These are phyloP conservation scores for Alcedo atthis DNA, from an alignment of 2,797 vertebrate genomes.

Conservation along the genomic window DNA sequence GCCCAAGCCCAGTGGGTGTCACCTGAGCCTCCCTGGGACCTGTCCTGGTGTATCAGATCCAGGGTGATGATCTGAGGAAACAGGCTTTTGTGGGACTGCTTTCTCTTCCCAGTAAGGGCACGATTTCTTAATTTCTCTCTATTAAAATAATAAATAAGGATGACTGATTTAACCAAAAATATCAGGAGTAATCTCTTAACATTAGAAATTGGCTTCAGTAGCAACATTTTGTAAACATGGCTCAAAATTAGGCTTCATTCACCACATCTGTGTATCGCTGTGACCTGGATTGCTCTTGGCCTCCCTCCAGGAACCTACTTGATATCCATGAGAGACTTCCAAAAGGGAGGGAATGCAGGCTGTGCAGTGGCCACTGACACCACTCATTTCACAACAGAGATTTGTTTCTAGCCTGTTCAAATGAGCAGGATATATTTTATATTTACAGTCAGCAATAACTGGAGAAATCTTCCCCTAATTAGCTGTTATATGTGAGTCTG, in stretches of 20 bases:
- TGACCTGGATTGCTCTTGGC: constrained; percentile 3
- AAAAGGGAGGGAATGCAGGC: background rate
- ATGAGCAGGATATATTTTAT: background rate
- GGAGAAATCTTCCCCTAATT: background rate
- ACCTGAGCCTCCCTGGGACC: background rate
- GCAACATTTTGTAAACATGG: background rate
- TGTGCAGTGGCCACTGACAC: background rate
- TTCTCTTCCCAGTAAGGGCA: background rate
- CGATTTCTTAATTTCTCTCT: background rate
- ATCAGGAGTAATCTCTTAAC: background rate
- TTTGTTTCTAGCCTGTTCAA: background rate
- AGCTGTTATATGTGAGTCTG: background rate
- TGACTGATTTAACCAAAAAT: background rate
- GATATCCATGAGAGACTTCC: constrained; percentile 25
- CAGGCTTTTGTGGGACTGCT: background rate
- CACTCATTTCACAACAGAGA: background rate
- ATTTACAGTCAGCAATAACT: background rate
- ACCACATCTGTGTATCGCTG: background rate
- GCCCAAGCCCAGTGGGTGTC: accelerated
- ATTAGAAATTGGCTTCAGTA: background rate
- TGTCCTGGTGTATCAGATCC: background rate
- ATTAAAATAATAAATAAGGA: background rate
- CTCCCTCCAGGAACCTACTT: background rate
- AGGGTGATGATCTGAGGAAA: background rate
- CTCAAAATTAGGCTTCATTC: constrained; percentile 8